These are phyloP conservation scores for Tetramorium parvispinum DNA, from an alignment of 1,140 invertebrate species.

Conservation along the genomic window DNA sequence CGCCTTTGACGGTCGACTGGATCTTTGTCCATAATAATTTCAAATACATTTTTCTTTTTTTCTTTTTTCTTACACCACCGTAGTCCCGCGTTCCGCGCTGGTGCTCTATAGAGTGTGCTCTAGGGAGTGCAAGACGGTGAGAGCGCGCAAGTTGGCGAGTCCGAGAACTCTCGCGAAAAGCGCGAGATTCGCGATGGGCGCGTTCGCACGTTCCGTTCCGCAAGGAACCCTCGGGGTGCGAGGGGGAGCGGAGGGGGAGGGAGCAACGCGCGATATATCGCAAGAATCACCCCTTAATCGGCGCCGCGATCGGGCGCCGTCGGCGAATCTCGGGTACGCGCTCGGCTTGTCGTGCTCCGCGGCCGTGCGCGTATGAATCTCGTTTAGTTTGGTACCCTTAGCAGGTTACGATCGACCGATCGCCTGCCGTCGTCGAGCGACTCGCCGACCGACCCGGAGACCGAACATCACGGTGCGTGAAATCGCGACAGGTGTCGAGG, in stretches of 20 bases:
- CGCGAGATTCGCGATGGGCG: no score
- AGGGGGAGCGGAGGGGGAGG: neutral
- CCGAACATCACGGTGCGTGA: neutral
- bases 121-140: no score
- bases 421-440: neutral
- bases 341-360: conserved; percentile 43
- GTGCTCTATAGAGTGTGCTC: no score
- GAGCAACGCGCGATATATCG: neutral
- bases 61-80: no score
- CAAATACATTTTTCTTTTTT: no score
- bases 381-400: conserved; percentile 32
- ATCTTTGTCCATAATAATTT: no score
- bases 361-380: conserved; percentile 48
- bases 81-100: no score
- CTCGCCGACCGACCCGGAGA: neutral
- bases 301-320: conserved; percentile 38
- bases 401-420: conserved; percentile 46
- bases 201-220: no score
- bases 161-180: no score
- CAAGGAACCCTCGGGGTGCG: neutral
- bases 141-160: no score
- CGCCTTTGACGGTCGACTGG: no score
- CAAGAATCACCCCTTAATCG: conserved; percentile 43
- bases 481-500: conserved; percentile 39
- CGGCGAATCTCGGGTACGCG: conserved; percentile 45